phyloP scores from a whole-genome alignment of 1,140 invertebrate genomes.

The Limonius californicus region DNA sequence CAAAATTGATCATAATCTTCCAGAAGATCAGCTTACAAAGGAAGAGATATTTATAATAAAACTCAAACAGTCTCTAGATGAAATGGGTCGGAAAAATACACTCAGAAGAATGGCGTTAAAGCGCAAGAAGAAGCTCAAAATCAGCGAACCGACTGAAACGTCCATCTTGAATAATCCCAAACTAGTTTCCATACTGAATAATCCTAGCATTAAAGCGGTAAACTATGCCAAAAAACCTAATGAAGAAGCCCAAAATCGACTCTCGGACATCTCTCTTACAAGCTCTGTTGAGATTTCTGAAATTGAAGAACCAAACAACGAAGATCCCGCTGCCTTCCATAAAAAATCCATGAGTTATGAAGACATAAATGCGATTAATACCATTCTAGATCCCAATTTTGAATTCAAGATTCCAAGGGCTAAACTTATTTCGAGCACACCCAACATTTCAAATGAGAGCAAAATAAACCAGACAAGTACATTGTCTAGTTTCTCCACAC shows the following conservation, averaged over 20 bases:
- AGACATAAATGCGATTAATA: no score
- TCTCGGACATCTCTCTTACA: no score
- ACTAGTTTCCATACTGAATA: conserved; percentile 4
- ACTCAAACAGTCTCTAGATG: conserved; percentile 30
- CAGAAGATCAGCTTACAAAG: conserved; percentile 33
- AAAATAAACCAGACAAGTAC: no score
- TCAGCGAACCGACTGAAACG: conserved; percentile 32
- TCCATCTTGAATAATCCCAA: conserved; percentile 37
- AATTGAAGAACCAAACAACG: no score
- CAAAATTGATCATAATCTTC: conserved; percentile 35
- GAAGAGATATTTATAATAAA: conserved; percentile 34
- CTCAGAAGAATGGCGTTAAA: conserved; percentile 20
- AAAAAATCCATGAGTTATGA: no score
- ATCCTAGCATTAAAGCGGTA: neutral
- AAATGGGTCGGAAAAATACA: conserved; percentile 30
- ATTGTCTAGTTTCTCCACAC: no score
- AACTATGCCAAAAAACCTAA: no score
- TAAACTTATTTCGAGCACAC: neutral
- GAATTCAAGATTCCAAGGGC: neutral
- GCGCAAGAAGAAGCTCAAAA: conserved; percentile 25
- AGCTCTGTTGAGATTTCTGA: no score
- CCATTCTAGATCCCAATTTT: neutral
- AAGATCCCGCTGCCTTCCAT: no score
- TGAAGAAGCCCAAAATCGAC: no score
- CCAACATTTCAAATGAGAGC: no score